phyloP scores from a whole-genome alignment of 2,113 vertebrate genomes.

The Micromys minutus region DNA sequence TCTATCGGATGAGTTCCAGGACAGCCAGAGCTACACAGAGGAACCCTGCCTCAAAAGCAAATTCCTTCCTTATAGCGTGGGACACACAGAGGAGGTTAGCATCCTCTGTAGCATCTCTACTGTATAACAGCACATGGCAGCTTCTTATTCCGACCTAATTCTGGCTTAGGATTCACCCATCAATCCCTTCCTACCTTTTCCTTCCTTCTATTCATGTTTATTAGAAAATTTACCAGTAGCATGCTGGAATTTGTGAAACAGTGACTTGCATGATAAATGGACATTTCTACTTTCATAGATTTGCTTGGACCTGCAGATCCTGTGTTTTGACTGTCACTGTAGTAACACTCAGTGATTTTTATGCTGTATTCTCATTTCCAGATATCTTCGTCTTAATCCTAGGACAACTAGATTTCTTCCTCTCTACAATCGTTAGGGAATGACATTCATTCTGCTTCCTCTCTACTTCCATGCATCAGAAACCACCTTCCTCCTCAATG shows the following conservation, averaged over 20 bases:
- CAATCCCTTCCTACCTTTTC: not conserved
- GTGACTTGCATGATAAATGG: not conserved
- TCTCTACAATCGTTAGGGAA: not conserved
- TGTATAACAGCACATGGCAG: not conserved
- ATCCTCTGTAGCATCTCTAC: no score
- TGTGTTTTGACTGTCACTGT: not conserved
- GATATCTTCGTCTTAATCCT: slow-evolving; percentile 5
- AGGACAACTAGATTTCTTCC: not conserved
- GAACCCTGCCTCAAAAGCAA: not conserved
- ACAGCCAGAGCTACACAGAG: not conserved
- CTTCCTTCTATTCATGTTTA: not conserved
- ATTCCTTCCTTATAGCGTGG: not conserved
- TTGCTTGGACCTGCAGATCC: not conserved
- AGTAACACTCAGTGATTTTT: not conserved
- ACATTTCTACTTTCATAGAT: not conserved
- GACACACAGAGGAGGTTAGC: not conserved
- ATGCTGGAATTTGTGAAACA: not conserved
- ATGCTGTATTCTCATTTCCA: not conserved
- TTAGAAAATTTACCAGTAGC: not conserved
- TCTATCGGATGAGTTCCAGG: not conserved
- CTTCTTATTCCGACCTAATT: not conserved
- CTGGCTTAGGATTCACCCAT: not conserved
- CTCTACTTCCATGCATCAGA: slow-evolving; percentile 42
- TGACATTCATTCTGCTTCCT: not conserved
- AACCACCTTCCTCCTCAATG: not conserved